Percentiles rank a stretch among this genome's conserved stretches.
phyloP scores from a whole-genome alignment of 2,888 invertebrate species.

The Beris chalybata region DNA sequence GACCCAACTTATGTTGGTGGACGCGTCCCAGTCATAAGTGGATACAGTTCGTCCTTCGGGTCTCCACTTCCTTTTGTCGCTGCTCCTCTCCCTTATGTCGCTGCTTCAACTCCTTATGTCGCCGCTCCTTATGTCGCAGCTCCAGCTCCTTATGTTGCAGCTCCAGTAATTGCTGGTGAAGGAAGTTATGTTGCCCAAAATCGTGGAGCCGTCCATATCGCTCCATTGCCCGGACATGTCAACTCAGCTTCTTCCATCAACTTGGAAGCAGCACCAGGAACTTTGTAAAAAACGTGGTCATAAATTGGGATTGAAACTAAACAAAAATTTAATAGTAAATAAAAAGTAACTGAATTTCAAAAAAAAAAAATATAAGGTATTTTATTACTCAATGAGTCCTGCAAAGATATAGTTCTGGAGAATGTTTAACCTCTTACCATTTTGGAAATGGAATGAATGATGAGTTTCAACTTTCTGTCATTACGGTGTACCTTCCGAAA shows the following conservation, averaged over 20 bases:
- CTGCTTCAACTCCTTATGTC: too few species aligned
- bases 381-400: too few species aligned
- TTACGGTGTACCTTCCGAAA: too few species aligned
- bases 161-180: slow-evolving; percentile 40
- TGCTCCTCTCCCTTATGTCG: slow-evolving; percentile 20
- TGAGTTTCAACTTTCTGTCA: too few species aligned
- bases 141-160: neutral
- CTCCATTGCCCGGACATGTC: slow-evolving; percentile 55
- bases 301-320: too few species aligned
- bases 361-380: too few species aligned
- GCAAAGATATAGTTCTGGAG: too few species aligned
- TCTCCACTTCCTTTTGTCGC: neutral
- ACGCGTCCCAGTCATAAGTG: slow-evolving; percentile 5
- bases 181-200: slow-evolving; percentile 56
- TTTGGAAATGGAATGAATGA: too few species aligned
- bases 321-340: too few species aligned
- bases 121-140: neutral
- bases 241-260: slow-evolving; percentile 46
- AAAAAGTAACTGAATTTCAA: too few species aligned
- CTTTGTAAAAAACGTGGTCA: slow-evolving; percentile 37
- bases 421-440: too few species aligned
- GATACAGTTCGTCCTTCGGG: slow-evolving; percentile 1
- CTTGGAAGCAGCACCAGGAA: slow-evolving; percentile 57
- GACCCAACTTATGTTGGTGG: slow-evolving; percentile 10
- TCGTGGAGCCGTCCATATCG: slow-evolving; percentile 55